Base-by-base conservation (phyloP, 2,888 invertebrate species). In the Andrena hattorfiana region DNA sequence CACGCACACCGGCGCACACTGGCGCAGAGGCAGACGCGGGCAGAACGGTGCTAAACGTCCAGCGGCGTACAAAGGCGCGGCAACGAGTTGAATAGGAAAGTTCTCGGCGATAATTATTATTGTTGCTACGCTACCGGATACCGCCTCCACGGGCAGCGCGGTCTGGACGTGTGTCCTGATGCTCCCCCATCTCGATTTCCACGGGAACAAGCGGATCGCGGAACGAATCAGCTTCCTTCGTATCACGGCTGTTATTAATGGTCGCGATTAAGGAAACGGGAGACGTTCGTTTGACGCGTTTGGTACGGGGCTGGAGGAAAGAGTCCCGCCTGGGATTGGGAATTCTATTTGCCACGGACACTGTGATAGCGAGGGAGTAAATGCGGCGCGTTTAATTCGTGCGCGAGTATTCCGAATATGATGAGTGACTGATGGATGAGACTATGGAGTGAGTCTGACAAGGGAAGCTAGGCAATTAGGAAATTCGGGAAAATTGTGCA, bases 101-200 rank as follows among this genome's bases (percentile, higher is more conserved):
- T 86, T 86, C 70, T 69, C 56, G 32, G 71, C 71, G 85, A 86
- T 85, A 85, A 86, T 86, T 83, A 86, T 86, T 86, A 85, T 85
- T 85, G 81, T 86, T 81, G 76, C 83, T 68, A 49, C 56, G 79
- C 66, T 26, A 59, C 67, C 62, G 80, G 72, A 69, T 63, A 77
- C 72, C 6, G 66, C 64, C 72, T 54, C 75, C 71, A 26, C 60
- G 77, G 64, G 64, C 73, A 60, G 54, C 13, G 20, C 3, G 63
- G 75, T 51, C 59, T 54, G 54, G 35, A 51, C 63, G 35, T 30
- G 59, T 23, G 68, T 28, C 77, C 67, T 26, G 42, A 62, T 30
- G 68, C 66, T 42, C 30, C 51, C 20, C 56, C 56, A 56, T 77
- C 72, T 30, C 48, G 68, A 76, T 70, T 28, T 28, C 23, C 10